Conservation (phyloP, 2,888 invertebrate genomes). For the Noctuana brunneofusca region DNA sequence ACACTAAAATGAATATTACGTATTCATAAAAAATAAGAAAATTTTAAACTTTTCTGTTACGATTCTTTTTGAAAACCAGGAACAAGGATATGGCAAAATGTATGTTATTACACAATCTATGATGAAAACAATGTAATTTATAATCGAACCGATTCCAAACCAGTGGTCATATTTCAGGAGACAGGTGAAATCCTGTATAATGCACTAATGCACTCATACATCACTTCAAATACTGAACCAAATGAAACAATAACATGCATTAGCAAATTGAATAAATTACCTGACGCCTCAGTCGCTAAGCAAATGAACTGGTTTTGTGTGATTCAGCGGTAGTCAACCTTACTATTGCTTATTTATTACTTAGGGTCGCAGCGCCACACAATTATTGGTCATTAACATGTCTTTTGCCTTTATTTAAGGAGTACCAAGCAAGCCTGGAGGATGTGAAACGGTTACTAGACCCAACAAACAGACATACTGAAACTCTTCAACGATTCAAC, state of each 20-base stretch:
- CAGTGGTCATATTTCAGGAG: background rate
- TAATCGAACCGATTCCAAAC: background rate
- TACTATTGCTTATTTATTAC: background rate
- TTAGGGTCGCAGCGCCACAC: background rate
- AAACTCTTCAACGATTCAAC: too few relatives aligned
- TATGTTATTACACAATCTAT: too few relatives aligned
- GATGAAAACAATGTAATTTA: too few relatives aligned
- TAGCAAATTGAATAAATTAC: background rate
- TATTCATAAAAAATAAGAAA: too few relatives aligned
- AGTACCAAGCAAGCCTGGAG: background rate
- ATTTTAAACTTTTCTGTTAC: too few relatives aligned
- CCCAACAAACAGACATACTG: too few relatives aligned
- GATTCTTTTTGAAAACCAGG: too few relatives aligned
- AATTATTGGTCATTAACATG: background rate
- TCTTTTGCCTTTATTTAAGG: background rate
- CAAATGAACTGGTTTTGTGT: background rate
- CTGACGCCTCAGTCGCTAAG: background rate
- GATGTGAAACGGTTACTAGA: background rate
- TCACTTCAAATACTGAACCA: background rate
- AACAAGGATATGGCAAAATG: too few relatives aligned
- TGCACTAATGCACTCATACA: conserved; percentile 2
- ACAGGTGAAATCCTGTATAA: background rate
- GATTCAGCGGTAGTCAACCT: background rate
- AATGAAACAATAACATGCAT: conserved; percentile 1
- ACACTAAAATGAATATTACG: too few relatives aligned